Evolutionary conservation across 2,888 invertebrate genomes (phyloP), one percentile per base, ranked within the genome.

Genomic region (Erannis defoliaria): DNA sequence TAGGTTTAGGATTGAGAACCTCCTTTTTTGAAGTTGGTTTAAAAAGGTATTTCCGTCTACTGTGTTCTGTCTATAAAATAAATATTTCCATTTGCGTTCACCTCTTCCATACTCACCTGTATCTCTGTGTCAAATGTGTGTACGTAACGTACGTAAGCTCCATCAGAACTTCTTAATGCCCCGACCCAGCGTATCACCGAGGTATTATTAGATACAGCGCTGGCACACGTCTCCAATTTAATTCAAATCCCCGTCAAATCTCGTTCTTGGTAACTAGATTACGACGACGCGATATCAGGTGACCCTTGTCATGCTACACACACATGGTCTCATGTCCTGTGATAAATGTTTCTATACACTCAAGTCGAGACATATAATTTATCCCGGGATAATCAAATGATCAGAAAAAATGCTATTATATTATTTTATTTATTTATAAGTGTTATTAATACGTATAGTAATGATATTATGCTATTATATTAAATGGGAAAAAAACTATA

Each of bases 231-330:
- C 65, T 64, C 62, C 69, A 70, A 73, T 71, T 68, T 70, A 71
- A 71, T 71, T 69, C 64, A 64, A 70, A 69, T 71, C 65, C 65
- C 61, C 54, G 66, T 67, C 70, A 67, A 71, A 71, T 71, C 62
- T 65, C 62, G 57, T 55, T 64, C 59, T 65, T 53, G 37, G 62
- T 70, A 68, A 71, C 70, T 64, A 71, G 70, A 70, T 73, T 68
- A 70, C 48, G 19, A 48, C 42, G 64, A 58, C 66, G 58, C 60
- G 60, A 64, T 70, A 67, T 62, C 66, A 62, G 64, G 64, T 68
- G 70, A 70, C 72, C 72, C 72, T 70, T 55, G 60, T 72, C 72
- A 68, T 29, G 43, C 33, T 45, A 49, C 53, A 60, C 50, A 49
- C 53, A 60, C 50, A 56, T 51, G 62, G 55, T 42, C 46, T 40